Evolutionary conservation across 2,797 vertebrate species (phyloP), one percentile per base, ranked within the genome.

Genomic region (Rhabdophis nuchalis): DNA sequence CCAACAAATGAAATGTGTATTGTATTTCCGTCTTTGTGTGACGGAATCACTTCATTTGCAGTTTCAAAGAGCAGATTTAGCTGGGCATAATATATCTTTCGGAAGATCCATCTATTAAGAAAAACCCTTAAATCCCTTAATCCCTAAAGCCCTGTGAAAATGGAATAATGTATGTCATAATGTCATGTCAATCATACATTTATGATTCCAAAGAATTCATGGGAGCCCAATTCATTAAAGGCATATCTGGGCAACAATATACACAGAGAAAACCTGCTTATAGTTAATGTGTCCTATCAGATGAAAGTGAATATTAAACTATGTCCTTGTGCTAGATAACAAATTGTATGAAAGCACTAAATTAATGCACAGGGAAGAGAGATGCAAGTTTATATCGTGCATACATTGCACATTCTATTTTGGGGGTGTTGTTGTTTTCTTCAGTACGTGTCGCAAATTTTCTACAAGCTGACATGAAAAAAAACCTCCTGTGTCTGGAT

Each of bases 181-280:
- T 95, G 96, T 92, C 92, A 95, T 95, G 96, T 96, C 95, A 96
- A 95, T 97, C 91, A 94, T 92, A 82, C 11, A 96, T 97, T 97
- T 96, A 95, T 94, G 95, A 96, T 96, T 96, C 94, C 93, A 95
- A 96, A 92, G 57, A 89, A 91, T 96, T 91, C 52, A 95, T 96
- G 1, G 5, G 60, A 95, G 91, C 95, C 54, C 85, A 90, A 92
- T 77, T 92, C 61, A 77, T 93, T 91, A 94, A 94, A 92, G 77
- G 86, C 93, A 87, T 93, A 87, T 91, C 92, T 86, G 92, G 72
- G 93, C 95, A 96, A 95, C 95, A 87, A 95, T 92, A 18, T 3
- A 12, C 32, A 56, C 89, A 94, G 88, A 94, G 88, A 95, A 94
- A 91, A 90, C 90, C 95, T 96, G 72, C 94, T 96, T 96, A 89